Base-by-base conservation (phyloP, 1,140 invertebrate genomes). In the Macrostomum lignano region DNA sequence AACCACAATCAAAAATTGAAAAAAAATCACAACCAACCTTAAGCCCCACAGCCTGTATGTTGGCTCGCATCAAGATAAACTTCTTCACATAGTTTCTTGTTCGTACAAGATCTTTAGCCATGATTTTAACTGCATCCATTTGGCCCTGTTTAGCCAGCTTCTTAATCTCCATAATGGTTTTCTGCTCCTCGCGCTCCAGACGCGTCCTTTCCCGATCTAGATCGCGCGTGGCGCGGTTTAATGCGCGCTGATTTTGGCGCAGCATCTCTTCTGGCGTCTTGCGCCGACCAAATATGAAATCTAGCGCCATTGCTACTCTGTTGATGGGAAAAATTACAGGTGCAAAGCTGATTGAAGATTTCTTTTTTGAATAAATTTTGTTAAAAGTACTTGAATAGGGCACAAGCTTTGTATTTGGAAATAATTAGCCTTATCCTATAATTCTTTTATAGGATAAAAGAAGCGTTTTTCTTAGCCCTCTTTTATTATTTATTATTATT, bases 121-220 rank as follows among this genome's bases (percentile, higher is more conserved):
- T 94, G 41, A 96, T 88, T 67, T 93, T 94, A 0, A 96, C 91
- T 34, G 88, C 79, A 65, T 98, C 88, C 86, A 96, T 96, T 66
- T 98, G 88, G 24, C 81, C 81, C 52, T 88, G 75, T 55, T 96
- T 96, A 2, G 88, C 88, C 62, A 94, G 71, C 63, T 94, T 94
- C 56, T 96, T 96, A 37, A 98, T 96, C 51, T 98, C 88, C 3
- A 67, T 67, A 39, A 96, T 96, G 25, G 94, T 72, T 61, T 96
- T 96, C 52, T 96, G 94, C 51, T 98, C 88, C 50, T 94, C 82
- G 42, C 82, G 75, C 55, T 96, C 88, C 79, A 96, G 91, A 49
- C 79, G 74, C 49, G 69, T 64, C 43, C 73, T 69, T 61, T 96
- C 88, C 31, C 84, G 63, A 48, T 94, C 84, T 31, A 94, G 64